Evolutionary conservation across 2,113 vertebrate species (phyloP).

Genomic region (Paramisgurnus dabryanus): DNA sequence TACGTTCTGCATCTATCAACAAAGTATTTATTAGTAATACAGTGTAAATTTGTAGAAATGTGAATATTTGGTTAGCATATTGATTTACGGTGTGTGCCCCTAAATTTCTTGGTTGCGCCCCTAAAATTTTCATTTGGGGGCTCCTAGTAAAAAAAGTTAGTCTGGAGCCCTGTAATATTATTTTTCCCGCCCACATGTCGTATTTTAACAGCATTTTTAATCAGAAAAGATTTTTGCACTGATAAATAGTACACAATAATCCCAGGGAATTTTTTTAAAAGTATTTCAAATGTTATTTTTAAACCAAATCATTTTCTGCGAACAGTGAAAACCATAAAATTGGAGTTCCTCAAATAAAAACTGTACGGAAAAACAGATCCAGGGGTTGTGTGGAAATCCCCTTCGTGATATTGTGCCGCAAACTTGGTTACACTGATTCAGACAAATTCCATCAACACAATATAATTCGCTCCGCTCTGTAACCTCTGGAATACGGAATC

Average conservation of each 20-base stretch:
- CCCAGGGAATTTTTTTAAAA: background rate
- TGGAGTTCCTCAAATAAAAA: background rate
- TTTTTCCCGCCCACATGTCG: background rate
- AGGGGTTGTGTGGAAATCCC: constrained; percentile 17
- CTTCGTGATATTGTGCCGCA: constrained; percentile 36
- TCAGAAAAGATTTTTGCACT: background rate
- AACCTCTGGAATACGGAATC: constrained; percentile 38
- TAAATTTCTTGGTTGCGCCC: no score
- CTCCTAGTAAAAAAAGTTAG: no score
- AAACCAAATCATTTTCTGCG: background rate
- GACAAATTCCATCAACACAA: constrained; percentile 39
- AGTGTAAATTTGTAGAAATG: no score
- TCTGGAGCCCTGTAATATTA: background rate
- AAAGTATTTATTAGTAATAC: no score
- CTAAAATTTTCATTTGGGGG: no score
- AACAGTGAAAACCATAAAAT: background rate
- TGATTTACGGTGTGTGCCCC: no score
- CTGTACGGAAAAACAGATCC: background rate
- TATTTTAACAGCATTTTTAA: no score
- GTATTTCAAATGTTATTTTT: background rate
- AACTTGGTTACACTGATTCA: constrained; percentile 23
- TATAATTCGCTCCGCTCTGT: background rate
- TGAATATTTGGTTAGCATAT: no score
- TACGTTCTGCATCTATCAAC: no score
- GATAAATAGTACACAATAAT: background rate